Evolutionary conservation across 2,113 vertebrate species (phyloP).

Genomic region (Lamprotornis superbus): DNA sequence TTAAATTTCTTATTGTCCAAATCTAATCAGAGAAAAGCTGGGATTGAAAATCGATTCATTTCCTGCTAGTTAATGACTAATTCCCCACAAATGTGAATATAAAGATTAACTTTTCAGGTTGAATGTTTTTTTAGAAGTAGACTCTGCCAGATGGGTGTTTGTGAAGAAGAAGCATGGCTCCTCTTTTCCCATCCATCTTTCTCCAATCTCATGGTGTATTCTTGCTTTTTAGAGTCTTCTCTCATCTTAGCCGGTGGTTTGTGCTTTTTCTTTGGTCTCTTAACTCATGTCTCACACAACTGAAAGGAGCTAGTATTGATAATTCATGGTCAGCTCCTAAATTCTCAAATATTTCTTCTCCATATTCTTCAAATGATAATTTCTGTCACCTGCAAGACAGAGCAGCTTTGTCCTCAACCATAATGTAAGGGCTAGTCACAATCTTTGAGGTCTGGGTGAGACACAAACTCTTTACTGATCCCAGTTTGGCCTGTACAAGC

Average conservation of each 20-base stretch:
- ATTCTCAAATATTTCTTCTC: background rate
- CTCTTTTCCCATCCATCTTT: background rate
- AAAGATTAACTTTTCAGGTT: constrained; percentile 41
- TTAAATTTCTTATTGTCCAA: constrained; percentile 54
- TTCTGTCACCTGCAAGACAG: background rate
- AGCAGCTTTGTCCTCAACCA: background rate
- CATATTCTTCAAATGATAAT: background rate
- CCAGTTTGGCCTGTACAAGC: background rate
- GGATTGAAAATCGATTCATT: constrained; percentile 72
- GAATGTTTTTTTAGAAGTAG: constrained; percentile 12
- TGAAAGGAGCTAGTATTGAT: background rate
- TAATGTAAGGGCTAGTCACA: background rate
- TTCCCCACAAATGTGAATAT: constrained; percentile 41
- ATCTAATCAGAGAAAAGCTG: constrained; percentile 68
- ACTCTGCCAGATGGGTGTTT: background rate
- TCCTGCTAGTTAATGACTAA: constrained; percentile 62
- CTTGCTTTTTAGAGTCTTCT: background rate
- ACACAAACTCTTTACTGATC: background rate
- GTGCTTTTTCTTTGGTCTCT: background rate
- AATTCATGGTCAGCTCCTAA: background rate
- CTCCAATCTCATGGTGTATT: background rate
- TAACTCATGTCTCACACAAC: background rate
- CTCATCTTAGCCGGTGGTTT: background rate
- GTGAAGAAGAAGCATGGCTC: background rate
- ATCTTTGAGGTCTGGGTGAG: background rate